phyloP scores from a whole-genome alignment of 2,113 vertebrate genomes.

The Gnathonemus echidnorhynchus region DNA sequence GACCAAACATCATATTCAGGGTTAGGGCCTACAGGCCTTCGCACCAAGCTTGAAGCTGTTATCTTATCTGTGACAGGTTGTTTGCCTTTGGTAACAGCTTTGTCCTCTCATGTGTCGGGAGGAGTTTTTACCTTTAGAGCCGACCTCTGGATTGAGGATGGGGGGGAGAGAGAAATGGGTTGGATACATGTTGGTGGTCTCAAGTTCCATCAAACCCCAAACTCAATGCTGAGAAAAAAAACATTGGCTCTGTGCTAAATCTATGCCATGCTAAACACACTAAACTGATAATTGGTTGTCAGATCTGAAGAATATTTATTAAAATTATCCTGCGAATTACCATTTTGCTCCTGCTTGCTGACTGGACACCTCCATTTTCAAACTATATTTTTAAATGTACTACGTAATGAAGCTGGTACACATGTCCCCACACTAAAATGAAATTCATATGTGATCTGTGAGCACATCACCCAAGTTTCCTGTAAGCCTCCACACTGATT shows the following conservation, averaged over 20 bases:
- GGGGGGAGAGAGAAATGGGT: neutral
- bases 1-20: neutral
- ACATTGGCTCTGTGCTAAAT: neutral
- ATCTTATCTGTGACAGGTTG: constrained; percentile 58
- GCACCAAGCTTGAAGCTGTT: constrained; percentile 36
- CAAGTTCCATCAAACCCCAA: neutral
- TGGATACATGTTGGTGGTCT: constrained; percentile 10
- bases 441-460: neutral
- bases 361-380: neutral
- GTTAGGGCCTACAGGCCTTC: constrained; percentile 37
- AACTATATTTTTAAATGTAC: neutral
- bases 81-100: constrained; percentile 63
- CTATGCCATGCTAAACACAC: neutral
- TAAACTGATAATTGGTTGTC: neutral
- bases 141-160: neutral
- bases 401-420: neutral
- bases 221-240: neutral
- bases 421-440: neutral
- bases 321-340: neutral
- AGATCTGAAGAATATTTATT: neutral
- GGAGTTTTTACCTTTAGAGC: constrained; percentile 17
- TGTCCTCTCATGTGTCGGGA: constrained; percentile 47
- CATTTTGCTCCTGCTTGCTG: neutral
- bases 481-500: neutral
- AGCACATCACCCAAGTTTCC: neutral